Conservation (phyloP, 2,797 vertebrate genomes). For the Gymnoscopelus microlampas region DNA sequence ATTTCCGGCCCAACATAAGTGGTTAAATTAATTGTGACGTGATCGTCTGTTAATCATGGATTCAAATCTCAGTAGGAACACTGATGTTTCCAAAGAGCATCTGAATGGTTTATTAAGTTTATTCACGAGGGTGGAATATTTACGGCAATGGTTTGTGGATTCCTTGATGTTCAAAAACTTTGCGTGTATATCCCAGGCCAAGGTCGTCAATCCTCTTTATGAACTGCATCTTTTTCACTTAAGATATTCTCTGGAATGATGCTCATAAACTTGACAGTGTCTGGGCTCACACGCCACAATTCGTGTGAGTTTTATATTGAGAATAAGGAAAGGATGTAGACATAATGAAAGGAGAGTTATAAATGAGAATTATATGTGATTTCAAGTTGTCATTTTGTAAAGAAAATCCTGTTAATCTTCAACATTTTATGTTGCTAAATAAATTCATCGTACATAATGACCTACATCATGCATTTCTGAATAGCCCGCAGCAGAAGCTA, state of each 20-base stretch:
- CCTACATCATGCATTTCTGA: slow-evolving; percentile 11
- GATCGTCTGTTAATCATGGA: not conserved
- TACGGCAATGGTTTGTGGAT: slow-evolving; percentile 19
- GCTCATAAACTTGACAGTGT: slow-evolving; percentile 24
- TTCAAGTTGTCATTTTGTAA: slow-evolving; percentile 30
- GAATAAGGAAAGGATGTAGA: slow-evolving; percentile 14
- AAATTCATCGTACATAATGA: slow-evolving; percentile 8
- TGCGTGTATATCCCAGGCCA: slow-evolving; percentile 33
- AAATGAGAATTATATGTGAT: slow-evolving; percentile 15
- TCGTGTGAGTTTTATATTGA: slow-evolving; percentile 26
- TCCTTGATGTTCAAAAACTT: slow-evolving; percentile 42
- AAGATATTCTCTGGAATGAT: slow-evolving; percentile 48
- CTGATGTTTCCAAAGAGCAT: slow-evolving; percentile 23
- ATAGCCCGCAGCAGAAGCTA: slow-evolving; percentile 2
- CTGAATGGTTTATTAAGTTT: not conserved
- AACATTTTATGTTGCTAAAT: slow-evolving; percentile 24
- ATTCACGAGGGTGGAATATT: slow-evolving; percentile 39
- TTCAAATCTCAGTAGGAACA: not conserved
- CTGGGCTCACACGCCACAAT: slow-evolving; percentile 44
- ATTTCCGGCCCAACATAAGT: no score
- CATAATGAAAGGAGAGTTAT: slow-evolving; percentile 15
- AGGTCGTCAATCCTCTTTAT: slow-evolving; percentile 42
- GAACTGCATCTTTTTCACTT: slow-evolving; percentile 36
- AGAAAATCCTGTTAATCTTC: slow-evolving; percentile 11
- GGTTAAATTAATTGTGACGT: no score